Conservation (phyloP, 2,888 invertebrate species). For the Aporophyla nigra region DNA sequence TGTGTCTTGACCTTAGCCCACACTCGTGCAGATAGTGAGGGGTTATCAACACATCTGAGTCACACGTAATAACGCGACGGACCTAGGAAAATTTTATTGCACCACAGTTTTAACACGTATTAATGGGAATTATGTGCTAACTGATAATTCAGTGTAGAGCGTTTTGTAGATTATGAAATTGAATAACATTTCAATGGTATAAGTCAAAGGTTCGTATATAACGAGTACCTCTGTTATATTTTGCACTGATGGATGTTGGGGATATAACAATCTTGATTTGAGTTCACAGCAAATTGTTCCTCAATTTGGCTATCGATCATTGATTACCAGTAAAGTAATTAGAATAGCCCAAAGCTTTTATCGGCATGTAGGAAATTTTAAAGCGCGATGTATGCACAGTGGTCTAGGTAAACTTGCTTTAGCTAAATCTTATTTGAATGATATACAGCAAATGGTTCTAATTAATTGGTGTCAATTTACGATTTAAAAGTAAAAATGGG, state of each 20-base stretch:
- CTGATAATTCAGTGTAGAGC: neutral
- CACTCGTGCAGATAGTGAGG: conserved; percentile 30
- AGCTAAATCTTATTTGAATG: too few species aligned
- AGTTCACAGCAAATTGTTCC: too few species aligned
- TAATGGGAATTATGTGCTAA: neutral
- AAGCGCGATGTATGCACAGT: too few species aligned
- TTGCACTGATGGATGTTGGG: neutral
- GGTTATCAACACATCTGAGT: conserved; percentile 58
- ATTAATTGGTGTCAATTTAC: too few species aligned
- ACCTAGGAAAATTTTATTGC: conserved; percentile 47
- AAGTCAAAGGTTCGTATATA: neutral
- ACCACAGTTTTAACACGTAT: conserved; percentile 4
- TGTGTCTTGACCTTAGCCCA: conserved; percentile 42
- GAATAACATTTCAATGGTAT: neutral
- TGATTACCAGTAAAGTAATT: neutral
- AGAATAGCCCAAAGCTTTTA: neutral
- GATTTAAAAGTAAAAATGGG: too few species aligned
- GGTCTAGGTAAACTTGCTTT: too few species aligned
- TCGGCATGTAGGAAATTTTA: too few species aligned
- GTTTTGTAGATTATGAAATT: neutral
- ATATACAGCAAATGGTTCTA: too few species aligned
- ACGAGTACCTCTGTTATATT: neutral
- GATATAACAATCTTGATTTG: neutral
- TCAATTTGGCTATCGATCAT: neutral
- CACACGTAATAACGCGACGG: conserved; percentile 30